Base-by-base conservation (phyloP, 2,797 vertebrate species). In the Tympanoctomys barrerae region DNA sequence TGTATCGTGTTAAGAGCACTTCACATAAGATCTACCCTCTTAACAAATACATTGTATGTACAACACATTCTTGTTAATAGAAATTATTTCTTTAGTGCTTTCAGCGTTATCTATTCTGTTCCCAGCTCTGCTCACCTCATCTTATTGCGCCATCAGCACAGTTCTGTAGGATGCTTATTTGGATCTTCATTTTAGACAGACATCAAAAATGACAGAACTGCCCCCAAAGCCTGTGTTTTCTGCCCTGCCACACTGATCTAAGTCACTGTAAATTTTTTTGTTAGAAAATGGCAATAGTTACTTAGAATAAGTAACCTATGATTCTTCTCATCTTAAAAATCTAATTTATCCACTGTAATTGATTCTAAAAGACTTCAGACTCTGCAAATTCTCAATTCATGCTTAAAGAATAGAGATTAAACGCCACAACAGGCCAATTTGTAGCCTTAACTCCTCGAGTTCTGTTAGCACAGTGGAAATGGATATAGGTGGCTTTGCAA, bases 1-100 rank as follows among this genome's bases (percentile, higher is more conserved):
- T 68, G 57, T 46, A 59, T 89, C 94, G 39, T 62, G 28, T 49
- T 68, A 54, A 68, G 89, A 75, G 73, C 18, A 68, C 57, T 89
- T 88, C n/a, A 59, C 21, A 22, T 2, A 57, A 61, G 73, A 19
- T 86, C 39, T 54, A 18, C n/a, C 39, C 61, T 68, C 33, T 89
- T 18, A 86, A 61, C 61, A 87, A 85, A 89, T 11, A 49, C 33
- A 73, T 42, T 19, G 4, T 73, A 46, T 49, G 7, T 31, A 52
- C 1, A n/a, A n/a, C 39, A 31, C 42, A 13, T 59, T 59, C 19
- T 28, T 57, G 8, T 42, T 42, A 57, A 42, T 2, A 19, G 36
- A 88, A 57, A 1, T 9, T 16, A 61, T 57, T 86, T 66, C 31
- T 12, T 57, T 10, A 18, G 42, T 39, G 66, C 66, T 64, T 7